A percentile compares a stretch with the other conserved stretches of the same genome.
These are phyloP conservation scores for Eremophila alpestris DNA, from an alignment of 2,797 vertebrate genomes.

Conservation along the genomic window DNA sequence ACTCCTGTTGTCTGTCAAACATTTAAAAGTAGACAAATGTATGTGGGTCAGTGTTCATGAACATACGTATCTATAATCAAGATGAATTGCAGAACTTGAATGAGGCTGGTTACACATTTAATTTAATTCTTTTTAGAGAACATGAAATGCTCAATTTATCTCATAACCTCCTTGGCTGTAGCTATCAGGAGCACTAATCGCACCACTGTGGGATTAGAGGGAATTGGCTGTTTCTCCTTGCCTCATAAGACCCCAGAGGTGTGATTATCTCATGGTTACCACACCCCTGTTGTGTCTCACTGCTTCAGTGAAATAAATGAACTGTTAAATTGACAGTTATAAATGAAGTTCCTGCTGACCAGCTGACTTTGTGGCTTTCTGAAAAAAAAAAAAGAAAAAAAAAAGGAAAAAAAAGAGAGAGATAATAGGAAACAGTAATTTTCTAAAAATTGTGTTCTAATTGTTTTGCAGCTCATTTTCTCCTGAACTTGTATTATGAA, in stretches of 20 bases:
- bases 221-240: slow-evolving; percentile 66
- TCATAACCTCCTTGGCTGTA: slow-evolving; percentile 52
- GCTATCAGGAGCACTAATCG: slow-evolving; percentile 63
- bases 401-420: neutral
- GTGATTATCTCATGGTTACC: slow-evolving; percentile 71
- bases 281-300: slow-evolving; percentile 68
- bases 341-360: slow-evolving; percentile 65
- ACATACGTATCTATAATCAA: neutral
- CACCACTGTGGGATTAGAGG: slow-evolving; percentile 63
- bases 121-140: slow-evolving; percentile 32
- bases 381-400: neutral
- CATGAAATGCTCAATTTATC: slow-evolving; percentile 54
- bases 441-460: neutral
- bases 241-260: slow-evolving; percentile 59
- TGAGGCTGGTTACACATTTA: slow-evolving; percentile 42
- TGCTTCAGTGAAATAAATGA: slow-evolving; percentile 70
- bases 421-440: neutral
- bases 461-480: neutral
- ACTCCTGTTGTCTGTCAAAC: neutral
- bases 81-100: slow-evolving; percentile 27
- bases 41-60: neutral
- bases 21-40: slow-evolving; percentile 11
- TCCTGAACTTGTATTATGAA: neutral
- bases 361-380: slow-evolving; percentile 38
- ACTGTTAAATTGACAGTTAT: slow-evolving; percentile 72